Percentiles rank a stretch among this genome's conserved stretches.
Conservation (phyloP, 2,888 invertebrate genomes). For the Zelleria hepariella region DNA sequence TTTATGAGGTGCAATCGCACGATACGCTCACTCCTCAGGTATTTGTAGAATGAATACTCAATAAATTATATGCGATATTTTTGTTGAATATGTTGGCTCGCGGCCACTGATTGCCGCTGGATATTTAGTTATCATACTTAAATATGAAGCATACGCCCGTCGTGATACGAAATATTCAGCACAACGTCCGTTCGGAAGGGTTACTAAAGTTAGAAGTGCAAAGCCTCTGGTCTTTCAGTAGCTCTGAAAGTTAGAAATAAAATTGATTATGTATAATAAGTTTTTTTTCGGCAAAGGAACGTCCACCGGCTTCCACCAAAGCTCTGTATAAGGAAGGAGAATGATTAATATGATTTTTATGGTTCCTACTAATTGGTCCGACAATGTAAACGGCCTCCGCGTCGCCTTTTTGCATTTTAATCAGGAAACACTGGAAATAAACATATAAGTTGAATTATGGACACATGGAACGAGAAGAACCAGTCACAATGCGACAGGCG, state of each 20-base stretch:
- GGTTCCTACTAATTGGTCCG: slow-evolving; percentile 58
- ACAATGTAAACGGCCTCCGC: slow-evolving; percentile 58
- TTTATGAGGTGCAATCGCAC: slow-evolving; percentile 66
- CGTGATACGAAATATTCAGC: not conserved
- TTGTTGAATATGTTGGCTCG: slow-evolving; percentile 59
- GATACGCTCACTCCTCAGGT: slow-evolving; percentile 44
- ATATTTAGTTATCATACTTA: slow-evolving; percentile 27
- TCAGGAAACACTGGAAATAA: slow-evolving; percentile 55
- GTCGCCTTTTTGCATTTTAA: slow-evolving; percentile 59
- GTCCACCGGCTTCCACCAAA: slow-evolving; percentile 28
- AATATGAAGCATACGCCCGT: slow-evolving; percentile 1
- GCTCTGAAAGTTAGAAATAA: not conserved
- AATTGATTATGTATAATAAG: slow-evolving; percentile 25
- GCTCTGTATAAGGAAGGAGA: slow-evolving; percentile 48
- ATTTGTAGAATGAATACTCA: slow-evolving; percentile 57
- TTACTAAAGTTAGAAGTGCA: too few relatives aligned
- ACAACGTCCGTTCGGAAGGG: not conserved
- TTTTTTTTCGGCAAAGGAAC: slow-evolving; percentile 18
- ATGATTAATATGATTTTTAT: slow-evolving; percentile 61
- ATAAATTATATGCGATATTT: slow-evolving; percentile 69
- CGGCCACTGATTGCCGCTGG: slow-evolving; percentile 50
- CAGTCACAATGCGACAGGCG: slow-evolving; percentile 64
- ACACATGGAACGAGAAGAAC: slow-evolving; percentile 62
- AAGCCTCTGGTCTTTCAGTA: not conserved
- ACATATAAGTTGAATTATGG: slow-evolving; percentile 51